Percentiles rank a stretch among this genome's conserved stretches.
Conservation (phyloP, 2,888 invertebrate genomes). For the Pheosia tremula region DNA sequence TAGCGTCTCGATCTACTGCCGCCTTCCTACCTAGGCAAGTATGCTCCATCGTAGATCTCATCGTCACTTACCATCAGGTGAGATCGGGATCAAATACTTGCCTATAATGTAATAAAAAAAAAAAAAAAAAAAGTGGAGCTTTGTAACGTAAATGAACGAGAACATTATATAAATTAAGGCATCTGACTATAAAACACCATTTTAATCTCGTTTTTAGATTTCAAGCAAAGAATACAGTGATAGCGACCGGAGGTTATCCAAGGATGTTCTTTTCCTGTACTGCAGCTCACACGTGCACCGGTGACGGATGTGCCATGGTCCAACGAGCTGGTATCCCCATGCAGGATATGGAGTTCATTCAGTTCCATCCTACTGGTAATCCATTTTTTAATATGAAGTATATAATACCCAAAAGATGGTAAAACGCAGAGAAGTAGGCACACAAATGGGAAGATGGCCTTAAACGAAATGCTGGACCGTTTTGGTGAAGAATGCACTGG, state of each 20-base stretch:
- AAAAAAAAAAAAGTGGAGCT: too few relatives aligned
- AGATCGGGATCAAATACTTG: too few relatives aligned
- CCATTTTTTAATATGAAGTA: not conserved
- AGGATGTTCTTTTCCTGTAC: constrained; percentile 99
- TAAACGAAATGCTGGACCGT: too few relatives aligned
- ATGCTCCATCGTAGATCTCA: too few relatives aligned
- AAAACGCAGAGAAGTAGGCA: too few relatives aligned
- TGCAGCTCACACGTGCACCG: constrained; percentile 99
- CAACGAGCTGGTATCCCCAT: constrained; percentile 95
- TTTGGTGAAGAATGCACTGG: too few relatives aligned
- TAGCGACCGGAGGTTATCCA: constrained; percentile 94
- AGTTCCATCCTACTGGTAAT: constrained; percentile 98
- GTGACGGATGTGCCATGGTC: constrained; percentile 97
- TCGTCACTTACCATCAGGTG: too few relatives aligned
- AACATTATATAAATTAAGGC: not conserved
- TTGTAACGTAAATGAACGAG: not conserved
- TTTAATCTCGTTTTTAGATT: constrained; percentile 67
- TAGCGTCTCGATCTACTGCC: too few relatives aligned
- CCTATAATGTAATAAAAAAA: too few relatives aligned
- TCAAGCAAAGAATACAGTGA: constrained; percentile 84
- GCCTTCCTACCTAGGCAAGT: too few relatives aligned
- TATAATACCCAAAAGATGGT: too few relatives aligned
- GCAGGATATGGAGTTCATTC: constrained; percentile 99
- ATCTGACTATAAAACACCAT: not conserved
- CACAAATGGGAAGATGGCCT: too few relatives aligned